Evolutionary conservation across 2,888 invertebrate genomes (phyloP), one percentile per base, ranked within the genome.

Genomic region (Caenorhabditis wallacei): DNA sequence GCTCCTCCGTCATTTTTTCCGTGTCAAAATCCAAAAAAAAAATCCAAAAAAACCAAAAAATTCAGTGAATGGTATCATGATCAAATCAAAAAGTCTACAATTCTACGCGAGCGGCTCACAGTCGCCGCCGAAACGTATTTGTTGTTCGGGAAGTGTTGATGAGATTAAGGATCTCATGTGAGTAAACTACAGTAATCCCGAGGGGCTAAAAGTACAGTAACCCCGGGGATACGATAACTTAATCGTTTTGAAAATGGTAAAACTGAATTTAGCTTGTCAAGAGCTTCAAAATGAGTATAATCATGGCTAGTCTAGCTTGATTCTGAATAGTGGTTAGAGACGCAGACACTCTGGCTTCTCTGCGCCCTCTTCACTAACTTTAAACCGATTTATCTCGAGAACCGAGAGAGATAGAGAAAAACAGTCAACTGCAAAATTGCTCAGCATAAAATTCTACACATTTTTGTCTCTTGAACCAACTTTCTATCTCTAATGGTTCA

Each of bases 151-250:
- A 30, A 87, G 87, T 81, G 70, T 87, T 53, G 87, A 87, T 69
- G 85, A 87, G 70, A 85, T 87, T 46, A 80, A 80, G 53, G 85
- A 85, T 53, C 59, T 83, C 56, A 87, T 87, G 87, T 87, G 54
- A 71, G 82, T 59, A 16, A 16, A 18, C 30, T 20, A 30, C 4
- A 26, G 18, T 24, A 63, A 40, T 8, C 8, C 30, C 30, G 30
- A 8, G 30, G 30, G 30, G n/a, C n/a, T n/a, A n/a, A n/a, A n/a
- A 30, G 8, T 30, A 8, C 30, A 8, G 30, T 30, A 30, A 5
- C 8, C 30, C n/a, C n/a, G n/a, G n/a, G n/a, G n/a, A n/a, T n/a
- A n/a, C n/a, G n/a, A n/a, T n/a, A n/a, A n/a, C n/a, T n/a, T n/a
- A n/a, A n/a, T n/a, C 30, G 30, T 5, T 7, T 20, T 37, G 30